Base-by-base conservation (phyloP, 1,140 invertebrate species). In the Drosophila mojavensis region DNA sequence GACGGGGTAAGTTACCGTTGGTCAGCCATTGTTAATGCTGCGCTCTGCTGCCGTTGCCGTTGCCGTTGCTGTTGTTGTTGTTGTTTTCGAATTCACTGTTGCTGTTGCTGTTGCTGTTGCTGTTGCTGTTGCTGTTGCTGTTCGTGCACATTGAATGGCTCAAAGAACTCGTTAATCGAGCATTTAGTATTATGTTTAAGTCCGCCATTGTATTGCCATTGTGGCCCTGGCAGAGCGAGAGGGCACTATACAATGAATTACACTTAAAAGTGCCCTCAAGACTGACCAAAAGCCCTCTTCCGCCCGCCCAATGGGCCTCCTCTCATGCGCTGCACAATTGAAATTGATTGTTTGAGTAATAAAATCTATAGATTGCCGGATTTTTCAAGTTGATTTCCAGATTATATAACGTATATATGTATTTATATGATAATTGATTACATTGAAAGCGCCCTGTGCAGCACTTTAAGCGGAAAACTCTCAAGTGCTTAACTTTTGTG, bases 91-190 rank as follows among this genome's bases (percentile, higher is more conserved):
- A 9, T 36, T 36, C 33, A 36, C 33, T 36, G 33, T 36, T 5
- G 4, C 28, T 30, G 20, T 24, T 24, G 2, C 20, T 20, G 20
- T 20, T 20, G 20, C 28, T 28, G 28, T 28, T 73, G 43, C 39
- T 67, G 33, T 60, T 47, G 28, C 28, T 33, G 30, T 33, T 9
- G 33, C 7, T 36, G 33, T 36, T 36, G 63, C 59, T 53, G 45
- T 24, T 26, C 33, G 20, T 51, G 10, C 39, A 15, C n/a, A 30
- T n/a, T 45, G 30, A 75, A 64, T 76, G 58, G 53, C 47, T 50
- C 55, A 65, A 74, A 77, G 65, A 54, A 47, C 39, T 53, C 72
- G 60, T 75, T 78, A 78, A 70, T 78, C 75, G 75, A 56, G 75
- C 65, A 70, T 69, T 75, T 75, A 64, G 65, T 60, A 64, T 78